Base-by-base conservation (phyloP, 2,797 vertebrate species). In the Gadopsis marmoratus region DNA sequence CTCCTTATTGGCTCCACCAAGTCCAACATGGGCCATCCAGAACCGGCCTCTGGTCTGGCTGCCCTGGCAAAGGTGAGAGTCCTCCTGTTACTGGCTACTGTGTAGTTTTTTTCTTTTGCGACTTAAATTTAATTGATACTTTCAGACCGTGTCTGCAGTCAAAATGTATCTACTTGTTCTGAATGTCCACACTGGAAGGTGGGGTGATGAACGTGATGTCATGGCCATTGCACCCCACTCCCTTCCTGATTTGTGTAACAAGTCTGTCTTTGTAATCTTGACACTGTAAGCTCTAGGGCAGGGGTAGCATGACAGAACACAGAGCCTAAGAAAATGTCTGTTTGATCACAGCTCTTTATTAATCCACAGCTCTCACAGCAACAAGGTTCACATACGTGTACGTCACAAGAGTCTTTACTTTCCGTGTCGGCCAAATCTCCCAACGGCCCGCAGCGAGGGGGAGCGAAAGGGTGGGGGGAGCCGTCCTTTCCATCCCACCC, bases 11-110 rank as follows among this genome's bases (percentile, higher is more conserved):
- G 98, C 48, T 99, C 98, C 81, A 97, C 96, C 63, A 99, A 99
- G 90, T 99, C 98, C 62, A 99, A 99, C 93, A 99, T 99, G 98
- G 98, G 98, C 29, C 98, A 99, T 74, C 95, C 98, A 1, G 98
- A 99, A 89, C 97, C 98, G 0, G 98, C 97, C 7, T 97, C 98
- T 0, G 98, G 98, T 47, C 95, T 99, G 63, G 96, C 96, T 7
- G 97, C 96, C 0, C 92, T 99, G 71, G 93, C 95, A 59, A 99
- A 99, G 96, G 98, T 98, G 86, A 94, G 78, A 1, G 2, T 11
- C 47, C 26, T 10, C 17, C 7, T 23, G 19, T 11, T 26, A 69
- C 1, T 62, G 21, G 37, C 5, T 71, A 47, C 37, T 48, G 10
- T 47, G 12, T 58, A 29, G 29, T 41, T 35, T 37, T 54, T 53